A percentile compares a stretch with the other conserved stretches of the same genome.
These are phyloP conservation scores for Tinamus guttatus DNA, from an alignment of 2,113 vertebrate genomes.

Conservation along the genomic window DNA sequence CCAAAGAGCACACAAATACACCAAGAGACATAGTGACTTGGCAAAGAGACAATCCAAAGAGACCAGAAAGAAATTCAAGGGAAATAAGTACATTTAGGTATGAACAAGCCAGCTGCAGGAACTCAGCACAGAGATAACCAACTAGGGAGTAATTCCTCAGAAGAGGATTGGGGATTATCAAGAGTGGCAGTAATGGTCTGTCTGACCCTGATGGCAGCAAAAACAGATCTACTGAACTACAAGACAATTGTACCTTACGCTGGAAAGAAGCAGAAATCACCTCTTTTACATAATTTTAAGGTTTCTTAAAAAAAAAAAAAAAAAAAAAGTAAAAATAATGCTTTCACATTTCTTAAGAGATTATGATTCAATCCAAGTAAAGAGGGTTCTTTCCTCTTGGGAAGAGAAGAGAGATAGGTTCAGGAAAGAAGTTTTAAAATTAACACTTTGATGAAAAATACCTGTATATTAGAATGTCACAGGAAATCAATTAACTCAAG, in stretches of 20 bases:
- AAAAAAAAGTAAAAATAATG: not conserved
- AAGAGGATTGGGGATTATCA: not conserved
- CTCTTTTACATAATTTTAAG: not conserved
- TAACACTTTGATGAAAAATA: no score
- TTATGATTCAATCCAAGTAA: not conserved
- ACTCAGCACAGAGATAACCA: not conserved
- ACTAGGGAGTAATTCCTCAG: not conserved
- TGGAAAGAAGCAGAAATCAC: not conserved
- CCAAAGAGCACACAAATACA: not conserved
- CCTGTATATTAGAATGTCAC: not conserved
- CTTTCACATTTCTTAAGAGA: not conserved
- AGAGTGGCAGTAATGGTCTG: not conserved
- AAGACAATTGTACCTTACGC: not conserved
- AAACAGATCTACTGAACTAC: not conserved
- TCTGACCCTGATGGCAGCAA: not conserved
- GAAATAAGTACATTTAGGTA: not conserved
- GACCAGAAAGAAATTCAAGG: not conserved
- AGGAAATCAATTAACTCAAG: not conserved
- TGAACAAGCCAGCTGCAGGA: rapidly evolving
- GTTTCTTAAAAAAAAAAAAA: not conserved
- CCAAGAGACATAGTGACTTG: rapidly evolving
- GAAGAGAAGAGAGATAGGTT: not conserved
- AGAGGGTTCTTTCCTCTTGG: not conserved
- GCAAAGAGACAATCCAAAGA: not conserved
- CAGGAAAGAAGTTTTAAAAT: no score